Conservation (phyloP, 2,888 invertebrate species). For the Noctua pronuba region DNA sequence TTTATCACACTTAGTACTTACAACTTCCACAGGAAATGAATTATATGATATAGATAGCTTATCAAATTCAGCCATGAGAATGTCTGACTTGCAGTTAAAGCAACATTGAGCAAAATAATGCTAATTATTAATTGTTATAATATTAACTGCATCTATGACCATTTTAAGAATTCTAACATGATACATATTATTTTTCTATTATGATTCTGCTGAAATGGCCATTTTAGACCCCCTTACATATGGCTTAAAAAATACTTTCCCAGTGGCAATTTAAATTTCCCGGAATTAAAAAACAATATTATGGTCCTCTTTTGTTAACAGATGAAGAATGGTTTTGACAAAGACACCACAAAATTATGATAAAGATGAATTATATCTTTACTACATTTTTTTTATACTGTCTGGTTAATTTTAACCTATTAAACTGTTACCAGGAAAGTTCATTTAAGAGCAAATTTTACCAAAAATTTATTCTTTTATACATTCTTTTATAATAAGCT, state of each 20-base stretch:
- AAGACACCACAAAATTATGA: background rate
- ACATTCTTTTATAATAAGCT: too few species aligned
- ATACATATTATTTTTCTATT: background rate
- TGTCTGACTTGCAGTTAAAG: conserved; percentile 1
- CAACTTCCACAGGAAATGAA: conserved; percentile 46
- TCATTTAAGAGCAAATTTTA: background rate
- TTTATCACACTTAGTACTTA: conserved; percentile 17
- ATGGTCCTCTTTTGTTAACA: background rate
- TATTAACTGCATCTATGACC: background rate
- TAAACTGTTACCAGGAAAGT: too few species aligned
- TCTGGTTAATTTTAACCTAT: too few species aligned
- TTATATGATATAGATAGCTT: conserved; percentile 40
- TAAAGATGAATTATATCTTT: background rate
- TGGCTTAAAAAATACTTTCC: background rate
- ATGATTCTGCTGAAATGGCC: background rate
- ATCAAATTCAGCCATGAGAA: conserved; percentile 22
- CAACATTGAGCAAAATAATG: background rate
- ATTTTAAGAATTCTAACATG: background rate
- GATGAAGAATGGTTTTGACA: too few species aligned
- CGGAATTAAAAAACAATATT: background rate
- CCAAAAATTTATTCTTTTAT: background rate
- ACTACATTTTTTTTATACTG: too few species aligned
- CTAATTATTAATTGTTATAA: background rate
- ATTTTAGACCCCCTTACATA: too few species aligned
- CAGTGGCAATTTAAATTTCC: background rate